phyloP scores from a whole-genome alignment of 1,140 invertebrate species.

The Penaeus vannamei region DNA sequence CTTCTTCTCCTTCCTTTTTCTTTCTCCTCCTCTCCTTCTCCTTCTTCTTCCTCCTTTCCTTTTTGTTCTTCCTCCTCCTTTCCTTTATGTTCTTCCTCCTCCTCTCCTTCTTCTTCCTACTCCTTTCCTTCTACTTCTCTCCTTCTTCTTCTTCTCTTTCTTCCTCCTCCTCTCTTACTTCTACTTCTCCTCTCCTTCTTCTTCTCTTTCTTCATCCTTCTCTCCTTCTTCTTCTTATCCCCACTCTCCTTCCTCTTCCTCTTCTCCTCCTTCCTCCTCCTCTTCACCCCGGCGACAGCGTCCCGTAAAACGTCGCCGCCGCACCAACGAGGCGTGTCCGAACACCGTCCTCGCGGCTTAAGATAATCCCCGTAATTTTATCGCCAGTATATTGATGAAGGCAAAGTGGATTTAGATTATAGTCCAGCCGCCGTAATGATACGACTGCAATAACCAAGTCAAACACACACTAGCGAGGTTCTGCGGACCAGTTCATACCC shows the following conservation, averaged over 20 bases:
- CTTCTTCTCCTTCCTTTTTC: too few relatives aligned
- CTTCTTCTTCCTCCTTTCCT: background rate
- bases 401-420: conserved; percentile 34
- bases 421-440: conserved; percentile 9
- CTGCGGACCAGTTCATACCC: background rate
- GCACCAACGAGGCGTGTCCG: too few relatives aligned
- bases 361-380: conserved; percentile 23
- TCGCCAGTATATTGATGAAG: conserved; percentile 25
- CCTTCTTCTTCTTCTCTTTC: too few relatives aligned
- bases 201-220: too few relatives aligned
- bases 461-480: conserved; percentile 21
- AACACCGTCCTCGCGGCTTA: background rate
- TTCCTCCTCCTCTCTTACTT: too few relatives aligned
- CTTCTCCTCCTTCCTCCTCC: background rate
- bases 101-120: too few relatives aligned
- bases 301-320: too few relatives aligned
- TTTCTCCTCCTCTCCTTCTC: background rate
- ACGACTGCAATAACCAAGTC: conserved; percentile 26
- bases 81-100: background rate
- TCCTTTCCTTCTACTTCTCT: too few relatives aligned
- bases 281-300: background rate
- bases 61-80: background rate
- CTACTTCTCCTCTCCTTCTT: too few relatives aligned
- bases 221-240: too few relatives aligned
- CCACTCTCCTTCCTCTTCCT: background rate